Percentiles rank a stretch among this genome's conserved stretches.
Evolutionary conservation across 2,113 vertebrate species (phyloP).

Genomic region (Hylia prasina): DNA sequence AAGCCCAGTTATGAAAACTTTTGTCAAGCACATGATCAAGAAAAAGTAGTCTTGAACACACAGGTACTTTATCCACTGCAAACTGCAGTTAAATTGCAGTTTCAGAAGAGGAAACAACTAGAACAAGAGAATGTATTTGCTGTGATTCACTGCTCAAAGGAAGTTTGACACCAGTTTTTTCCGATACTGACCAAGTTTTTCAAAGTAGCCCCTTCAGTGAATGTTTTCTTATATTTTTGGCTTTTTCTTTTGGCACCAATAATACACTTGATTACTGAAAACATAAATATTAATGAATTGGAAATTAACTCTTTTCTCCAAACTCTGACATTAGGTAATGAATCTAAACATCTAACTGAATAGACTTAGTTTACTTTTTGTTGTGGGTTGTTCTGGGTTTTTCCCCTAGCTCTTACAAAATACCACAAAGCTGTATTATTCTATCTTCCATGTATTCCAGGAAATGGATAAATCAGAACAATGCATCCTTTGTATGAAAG

Average conservation of each 20-base stretch:
- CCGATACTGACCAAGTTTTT: neutral
- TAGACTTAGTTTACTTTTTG: neutral
- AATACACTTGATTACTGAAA: neutral
- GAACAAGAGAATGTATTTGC: neutral
- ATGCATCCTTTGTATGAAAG: neutral
- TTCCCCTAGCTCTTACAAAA: neutral
- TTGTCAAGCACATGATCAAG: neutral
- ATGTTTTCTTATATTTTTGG: neutral
- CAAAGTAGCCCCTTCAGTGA: neutral
- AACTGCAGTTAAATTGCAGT: neutral
- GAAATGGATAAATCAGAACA: neutral
- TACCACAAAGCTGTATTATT: neutral
- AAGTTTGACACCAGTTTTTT: neutral
- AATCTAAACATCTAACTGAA: neutral
- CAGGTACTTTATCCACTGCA: neutral
- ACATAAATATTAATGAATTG: neutral
- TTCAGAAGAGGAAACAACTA: neutral
- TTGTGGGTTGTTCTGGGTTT: accelerated
- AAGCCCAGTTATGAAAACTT: neutral
- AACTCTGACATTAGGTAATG: neutral
- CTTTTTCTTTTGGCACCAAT: neutral
- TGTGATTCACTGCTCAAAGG: neutral
- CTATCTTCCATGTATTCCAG: neutral
- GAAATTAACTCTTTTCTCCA: neutral
- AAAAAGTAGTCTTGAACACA: neutral